Evolutionary conservation across 64 coral and sea anemone species (phyloP), one percentile per base, ranked within the genome.

Genomic region (Dendrophyllia cribrosa): DNA sequence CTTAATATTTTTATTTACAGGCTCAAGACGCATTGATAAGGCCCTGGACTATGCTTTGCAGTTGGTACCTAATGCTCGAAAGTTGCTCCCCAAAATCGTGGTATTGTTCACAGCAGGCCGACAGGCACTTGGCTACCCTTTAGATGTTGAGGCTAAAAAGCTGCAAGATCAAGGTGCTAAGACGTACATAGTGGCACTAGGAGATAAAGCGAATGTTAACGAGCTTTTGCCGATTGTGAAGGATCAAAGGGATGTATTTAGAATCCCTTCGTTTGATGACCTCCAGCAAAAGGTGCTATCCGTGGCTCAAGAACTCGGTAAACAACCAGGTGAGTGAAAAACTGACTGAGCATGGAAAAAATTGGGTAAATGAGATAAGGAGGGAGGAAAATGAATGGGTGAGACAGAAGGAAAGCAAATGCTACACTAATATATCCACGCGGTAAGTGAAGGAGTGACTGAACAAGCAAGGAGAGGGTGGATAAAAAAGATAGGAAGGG

Each of bases 41-140:
- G 90, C 90, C 75, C 72, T 96, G 6, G 62, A 86, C 14, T 58
- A 75, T 52, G 87, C 90, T 25, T 59, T 60, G 15, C 69, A 70
- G 47, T 19, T 89, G 78, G 49, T 96, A 12, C 24, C 21, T 17
- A 50, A 25, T 23, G 64, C 86, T 13, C 76, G 95, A 51, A 72
- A 74, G 62, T 80, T 77, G 50, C 70, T 79, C 12, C 95, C 86
- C 69, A 96, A 96, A 60, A 96, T 94, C 70, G 86, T 89, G 7
- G 55, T 96, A 22, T 63, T 96, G 14, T 71, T 96, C 2, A 92
- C 86, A 1, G 95, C 79, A 43, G 95, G 90, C 66, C 87, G 75
- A 59, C 89, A 83, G 23, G 43, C 3, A 6, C 58, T 82, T 50
- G 58, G 12, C 11, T 45, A 87, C 22, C 15, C 90, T 45, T 43